Percentiles rank a stretch among this genome's conserved stretches.
These are phyloP conservation scores for Thaumetopoea pityocampa DNA, from an alignment of 1,140 invertebrate genomes.

Conservation along the genomic window DNA sequence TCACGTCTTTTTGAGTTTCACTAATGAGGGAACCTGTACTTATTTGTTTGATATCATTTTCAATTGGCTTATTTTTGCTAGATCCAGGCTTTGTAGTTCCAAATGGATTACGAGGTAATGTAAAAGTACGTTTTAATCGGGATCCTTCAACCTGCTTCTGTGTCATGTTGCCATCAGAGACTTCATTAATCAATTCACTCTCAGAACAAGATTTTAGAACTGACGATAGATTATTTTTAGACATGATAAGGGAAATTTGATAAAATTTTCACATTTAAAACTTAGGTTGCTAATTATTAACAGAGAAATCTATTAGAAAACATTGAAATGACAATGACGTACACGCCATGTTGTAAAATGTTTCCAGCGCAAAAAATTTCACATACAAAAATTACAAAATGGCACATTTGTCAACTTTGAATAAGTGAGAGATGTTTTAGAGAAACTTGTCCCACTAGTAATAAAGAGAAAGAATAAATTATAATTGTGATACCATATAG, in stretches of 20 bases:
- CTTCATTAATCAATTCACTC: conserved; percentile 72
- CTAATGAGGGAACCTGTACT: conserved; percentile 40
- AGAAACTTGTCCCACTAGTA: no score
- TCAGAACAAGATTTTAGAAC: conserved; percentile 74
- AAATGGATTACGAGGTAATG: conserved; percentile 73
- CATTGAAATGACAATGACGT: conserved; percentile 67
- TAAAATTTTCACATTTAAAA: conserved; percentile 34
- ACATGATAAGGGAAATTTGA: conserved; percentile 49
- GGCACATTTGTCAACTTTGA: no score
- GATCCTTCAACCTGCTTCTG: conserved; percentile 73
- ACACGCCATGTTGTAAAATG: conserved; percentile 67
- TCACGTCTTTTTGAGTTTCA: conserved; percentile 51
- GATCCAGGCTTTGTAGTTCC: conserved; percentile 55
- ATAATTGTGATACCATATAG: no score
- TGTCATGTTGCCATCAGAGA: conserved; percentile 67
- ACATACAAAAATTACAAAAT: no score
- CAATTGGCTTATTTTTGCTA: conserved; percentile 54
- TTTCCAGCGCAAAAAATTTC: no score
- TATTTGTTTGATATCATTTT: conserved; percentile 49
- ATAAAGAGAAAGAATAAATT: no score
- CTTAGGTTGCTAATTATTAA: conserved; percentile 32
- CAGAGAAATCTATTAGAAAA: conserved; percentile 61
- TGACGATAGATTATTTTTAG: conserved; percentile 64
- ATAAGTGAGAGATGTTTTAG: no score
- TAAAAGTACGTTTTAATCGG: conserved; percentile 74